Conservation (phyloP, 2,888 invertebrate genomes). For the Mellilla xanthometata region DNA sequence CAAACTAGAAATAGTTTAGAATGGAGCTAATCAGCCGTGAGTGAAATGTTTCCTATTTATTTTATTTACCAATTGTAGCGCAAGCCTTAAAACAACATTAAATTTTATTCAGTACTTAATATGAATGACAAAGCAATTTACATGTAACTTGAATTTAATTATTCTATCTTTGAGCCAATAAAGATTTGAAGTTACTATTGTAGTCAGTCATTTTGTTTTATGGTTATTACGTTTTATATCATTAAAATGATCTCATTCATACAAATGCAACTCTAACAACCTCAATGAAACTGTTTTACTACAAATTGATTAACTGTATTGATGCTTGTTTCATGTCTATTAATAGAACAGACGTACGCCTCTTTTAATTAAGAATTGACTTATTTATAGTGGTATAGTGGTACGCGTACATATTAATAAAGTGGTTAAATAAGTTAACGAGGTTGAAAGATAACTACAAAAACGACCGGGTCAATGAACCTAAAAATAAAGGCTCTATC, state of each 20-base stretch:
- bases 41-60: no score
- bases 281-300: conserved; percentile 13
- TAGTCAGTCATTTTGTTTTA: not conserved
- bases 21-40: no score
- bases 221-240: not conserved
- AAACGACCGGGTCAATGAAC: not conserved
- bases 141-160: not conserved
- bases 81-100: no score
- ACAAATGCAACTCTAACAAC: not conserved
- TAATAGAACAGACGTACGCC: conserved; percentile 22
- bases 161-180: not conserved
- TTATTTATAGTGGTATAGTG: conserved; percentile 18
- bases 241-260: conserved; percentile 3
- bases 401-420: conserved; percentile 11
- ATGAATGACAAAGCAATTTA: no score
- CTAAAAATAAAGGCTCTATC: no score
- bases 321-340: conserved; percentile 18
- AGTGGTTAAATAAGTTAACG: conserved; percentile 9
- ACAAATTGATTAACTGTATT: conserved; percentile 15
- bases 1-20: no score
- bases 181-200: not conserved
- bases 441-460: conserved; percentile 1
- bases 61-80: no score
- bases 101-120: no score
- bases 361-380: conserved; percentile 26